phyloP scores from a whole-genome alignment of 2,797 vertebrate genomes.

The Halcyon smyrnensis region DNA sequence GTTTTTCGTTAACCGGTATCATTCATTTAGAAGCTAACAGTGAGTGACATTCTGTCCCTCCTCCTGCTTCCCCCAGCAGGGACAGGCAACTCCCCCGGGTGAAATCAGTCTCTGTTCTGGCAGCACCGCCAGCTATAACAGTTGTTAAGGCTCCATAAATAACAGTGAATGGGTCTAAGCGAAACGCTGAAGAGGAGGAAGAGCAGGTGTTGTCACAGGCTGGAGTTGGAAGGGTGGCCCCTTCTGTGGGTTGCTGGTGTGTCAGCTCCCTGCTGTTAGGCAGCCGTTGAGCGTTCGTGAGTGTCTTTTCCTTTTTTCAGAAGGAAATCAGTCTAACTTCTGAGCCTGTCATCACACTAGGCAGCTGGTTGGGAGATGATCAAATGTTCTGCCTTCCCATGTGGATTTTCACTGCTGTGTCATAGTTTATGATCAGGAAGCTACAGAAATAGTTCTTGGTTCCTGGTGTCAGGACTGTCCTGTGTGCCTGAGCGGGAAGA shows the following conservation, averaged over 20 bases:
- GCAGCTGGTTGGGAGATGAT: not conserved
- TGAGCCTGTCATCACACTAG: not conserved
- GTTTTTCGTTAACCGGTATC: not conserved
- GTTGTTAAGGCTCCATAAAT: constrained; percentile 40
- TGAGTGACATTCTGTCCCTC: not conserved
- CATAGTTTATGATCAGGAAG: not conserved
- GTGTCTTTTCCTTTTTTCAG: not conserved
- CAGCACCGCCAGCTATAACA: not conserved
- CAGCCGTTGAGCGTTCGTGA: not conserved
- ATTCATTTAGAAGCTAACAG: not conserved
- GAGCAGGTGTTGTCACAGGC: constrained; percentile 36
- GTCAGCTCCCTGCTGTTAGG: constrained; percentile 40
- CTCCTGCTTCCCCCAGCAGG: not conserved
- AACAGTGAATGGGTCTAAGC: not conserved
- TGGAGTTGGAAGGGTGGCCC: not conserved
- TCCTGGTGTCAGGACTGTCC: fast-evolving
- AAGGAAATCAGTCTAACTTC: not conserved
- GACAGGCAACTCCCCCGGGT: not conserved
- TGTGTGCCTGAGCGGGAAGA: not conserved
- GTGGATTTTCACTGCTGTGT: constrained; percentile 11
- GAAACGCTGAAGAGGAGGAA: not conserved
- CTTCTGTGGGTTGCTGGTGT: not conserved
- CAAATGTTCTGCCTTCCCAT: not conserved
- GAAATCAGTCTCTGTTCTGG: not conserved
- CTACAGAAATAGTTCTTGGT: not conserved